A percentile compares a stretch with the other conserved stretches of the same genome.
Conservation (phyloP, 1,140 invertebrate species). For the Camponotus pennsylvanicus region DNA sequence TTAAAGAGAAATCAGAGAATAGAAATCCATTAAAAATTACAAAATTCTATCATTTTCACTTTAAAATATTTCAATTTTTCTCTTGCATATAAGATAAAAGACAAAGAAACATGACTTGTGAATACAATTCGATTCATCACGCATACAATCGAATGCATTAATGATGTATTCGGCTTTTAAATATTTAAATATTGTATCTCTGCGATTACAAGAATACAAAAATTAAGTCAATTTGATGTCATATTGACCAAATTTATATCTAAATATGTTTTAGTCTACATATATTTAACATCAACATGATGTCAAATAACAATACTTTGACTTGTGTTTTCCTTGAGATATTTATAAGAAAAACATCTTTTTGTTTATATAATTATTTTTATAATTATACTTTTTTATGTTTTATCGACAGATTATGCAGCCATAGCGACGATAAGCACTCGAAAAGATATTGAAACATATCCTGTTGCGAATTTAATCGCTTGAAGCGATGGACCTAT, state of each 20-base stretch:
- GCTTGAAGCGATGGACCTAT: constrained; percentile 91
- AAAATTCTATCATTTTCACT: not conserved
- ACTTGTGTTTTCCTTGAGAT: too few relatives aligned
- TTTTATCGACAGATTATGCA: constrained; percentile 88
- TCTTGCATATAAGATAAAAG: not conserved
- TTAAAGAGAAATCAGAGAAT: not conserved
- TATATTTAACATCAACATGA: too few relatives aligned
- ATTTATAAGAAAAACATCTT: too few relatives aligned
- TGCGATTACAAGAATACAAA: too few relatives aligned
- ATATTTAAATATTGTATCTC: too few relatives aligned
- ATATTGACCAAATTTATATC: too few relatives aligned
- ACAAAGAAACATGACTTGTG: too few relatives aligned
- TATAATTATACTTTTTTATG: not conserved
- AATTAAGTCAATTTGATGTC: too few relatives aligned
- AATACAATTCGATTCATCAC: too few relatives aligned
- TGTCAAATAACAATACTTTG: too few relatives aligned
- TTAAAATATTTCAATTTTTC: not conserved
- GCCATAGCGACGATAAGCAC: constrained; percentile 91
- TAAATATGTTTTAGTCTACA: too few relatives aligned
- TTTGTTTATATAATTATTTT: not conserved
- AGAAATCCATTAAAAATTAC: not conserved
- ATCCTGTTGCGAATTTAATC: constrained; percentile 92
- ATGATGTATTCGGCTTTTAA: not conserved
- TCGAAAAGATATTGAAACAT: constrained; percentile 87
- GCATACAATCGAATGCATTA: not conserved